These are phyloP conservation scores for Tauraco erythrolophus DNA, from an alignment of 2,113 vertebrate species.

Conservation along the genomic window DNA sequence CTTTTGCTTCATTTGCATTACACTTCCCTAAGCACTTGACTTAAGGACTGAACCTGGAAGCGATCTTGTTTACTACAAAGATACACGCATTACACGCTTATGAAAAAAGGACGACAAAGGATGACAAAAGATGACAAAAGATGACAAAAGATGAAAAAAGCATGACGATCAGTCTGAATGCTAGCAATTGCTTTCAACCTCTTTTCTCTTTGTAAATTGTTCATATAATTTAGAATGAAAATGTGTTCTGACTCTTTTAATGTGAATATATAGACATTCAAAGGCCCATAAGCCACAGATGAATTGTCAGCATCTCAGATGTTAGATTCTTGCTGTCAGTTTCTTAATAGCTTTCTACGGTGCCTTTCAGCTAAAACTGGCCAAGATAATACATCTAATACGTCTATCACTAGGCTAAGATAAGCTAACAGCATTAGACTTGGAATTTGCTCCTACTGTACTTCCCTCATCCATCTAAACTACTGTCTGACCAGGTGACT, in stretches of 20 bases:
- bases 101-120: no score
- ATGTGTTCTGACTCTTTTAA: not conserved
- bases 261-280: not conserved
- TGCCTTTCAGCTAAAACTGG: not conserved
- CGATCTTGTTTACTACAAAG: not conserved
- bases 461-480: not conserved
- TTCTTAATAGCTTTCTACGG: not conserved
- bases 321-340: not conserved
- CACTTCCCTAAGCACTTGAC: not conserved
- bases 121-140: not conserved
- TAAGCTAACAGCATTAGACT: not conserved
- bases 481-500: not conserved
- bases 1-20: not conserved
- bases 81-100: not conserved
- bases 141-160: not conserved
- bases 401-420: not conserved
- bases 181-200: not conserved
- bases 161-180: not conserved
- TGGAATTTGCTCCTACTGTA: not conserved
- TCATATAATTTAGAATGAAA: constrained; percentile 6
- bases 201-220: not conserved
- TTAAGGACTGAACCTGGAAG: not conserved
- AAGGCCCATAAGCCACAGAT: not conserved
- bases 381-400: not conserved
- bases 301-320: not conserved